Conservation (phyloP, 2,888 invertebrate genomes). For the Cephus spinipes region DNA sequence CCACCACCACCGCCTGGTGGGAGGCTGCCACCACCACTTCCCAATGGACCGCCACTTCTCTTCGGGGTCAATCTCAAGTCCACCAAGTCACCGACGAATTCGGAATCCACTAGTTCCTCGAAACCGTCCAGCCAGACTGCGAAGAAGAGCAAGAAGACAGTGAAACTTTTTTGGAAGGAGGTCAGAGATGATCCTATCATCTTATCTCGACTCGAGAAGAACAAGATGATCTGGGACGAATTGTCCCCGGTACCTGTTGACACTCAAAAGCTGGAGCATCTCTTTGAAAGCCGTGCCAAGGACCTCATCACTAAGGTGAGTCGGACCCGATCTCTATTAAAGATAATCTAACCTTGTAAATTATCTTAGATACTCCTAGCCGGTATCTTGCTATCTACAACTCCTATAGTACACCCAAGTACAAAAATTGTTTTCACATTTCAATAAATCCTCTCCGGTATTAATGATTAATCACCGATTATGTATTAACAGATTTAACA, state of each 20-base stretch:
- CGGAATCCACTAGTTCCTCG: constrained; percentile 48
- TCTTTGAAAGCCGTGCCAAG: constrained; percentile 97
- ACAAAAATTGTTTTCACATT: not conserved
- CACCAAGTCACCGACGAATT: constrained; percentile 30
- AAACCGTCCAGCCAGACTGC: constrained; percentile 68
- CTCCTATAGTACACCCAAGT: not conserved
- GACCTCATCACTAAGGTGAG: constrained; percentile 94
- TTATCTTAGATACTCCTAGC: constrained; percentile 18
- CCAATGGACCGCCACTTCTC: constrained; percentile 65
- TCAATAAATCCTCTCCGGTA: not conserved
- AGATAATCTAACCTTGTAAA: constrained; percentile 18
- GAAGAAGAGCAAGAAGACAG: constrained; percentile 94
- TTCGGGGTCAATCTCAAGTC: constrained; percentile 61
- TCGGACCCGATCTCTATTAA: constrained; percentile 1
- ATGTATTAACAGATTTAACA: not conserved
- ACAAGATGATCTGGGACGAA: constrained; percentile 89
- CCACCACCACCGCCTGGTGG: constrained; percentile 67
- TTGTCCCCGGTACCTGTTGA: constrained; percentile 87
- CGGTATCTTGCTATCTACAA: not conserved
- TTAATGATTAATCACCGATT: not conserved
- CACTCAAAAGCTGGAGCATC: constrained; percentile 91
- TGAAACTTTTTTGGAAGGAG: constrained; percentile 98
- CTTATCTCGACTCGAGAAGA: constrained; percentile 69
- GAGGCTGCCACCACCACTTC: constrained; percentile 60
- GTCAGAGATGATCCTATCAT: constrained; percentile 83